A percentile compares a stretch with the other conserved stretches of the same genome.
phyloP scores from a whole-genome alignment of 2,888 invertebrate species.

The Eledone cirrhosa region DNA sequence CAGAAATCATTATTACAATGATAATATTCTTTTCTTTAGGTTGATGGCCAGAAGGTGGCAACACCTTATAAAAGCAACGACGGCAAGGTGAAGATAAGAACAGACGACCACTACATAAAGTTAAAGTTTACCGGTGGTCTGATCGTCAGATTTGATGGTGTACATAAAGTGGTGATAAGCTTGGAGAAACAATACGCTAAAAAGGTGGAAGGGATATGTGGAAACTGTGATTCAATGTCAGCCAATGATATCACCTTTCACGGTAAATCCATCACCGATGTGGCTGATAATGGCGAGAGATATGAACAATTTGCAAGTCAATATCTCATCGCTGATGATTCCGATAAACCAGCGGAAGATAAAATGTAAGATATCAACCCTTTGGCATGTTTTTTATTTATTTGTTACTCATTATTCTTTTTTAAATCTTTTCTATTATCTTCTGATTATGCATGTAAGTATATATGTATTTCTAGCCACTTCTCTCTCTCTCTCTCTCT shows the following conservation, averaged over 20 bases:
- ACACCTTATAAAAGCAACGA: slow-evolving; percentile 28
- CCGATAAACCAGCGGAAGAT: slow-evolving; percentile 33
- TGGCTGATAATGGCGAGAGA: slow-evolving; percentile 28
- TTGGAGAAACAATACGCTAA: slow-evolving; percentile 27
- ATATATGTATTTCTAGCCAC: background rate
- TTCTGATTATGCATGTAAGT: background rate
- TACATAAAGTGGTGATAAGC: slow-evolving; percentile 27
- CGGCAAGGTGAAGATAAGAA: slow-evolving; percentile 31
- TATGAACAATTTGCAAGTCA: slow-evolving; percentile 30
- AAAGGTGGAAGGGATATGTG: slow-evolving; percentile 33
- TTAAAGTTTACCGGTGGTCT: slow-evolving; percentile 34
- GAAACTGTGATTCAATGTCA: slow-evolving; percentile 34
- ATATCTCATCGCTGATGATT: slow-evolving; percentile 34
- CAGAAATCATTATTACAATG: no score
- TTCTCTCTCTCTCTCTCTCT: no score
- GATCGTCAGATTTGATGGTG: slow-evolving; percentile 33
- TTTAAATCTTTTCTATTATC: background rate
- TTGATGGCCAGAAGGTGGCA: slow-evolving; percentile 21
- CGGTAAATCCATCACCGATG: slow-evolving; percentile 27
- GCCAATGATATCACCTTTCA: slow-evolving; percentile 31
- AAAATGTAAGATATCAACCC: slow-evolving; percentile 31
- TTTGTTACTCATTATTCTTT: background rate
- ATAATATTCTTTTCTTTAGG: background rate
- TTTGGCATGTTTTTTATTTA: background rate
- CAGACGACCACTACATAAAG: slow-evolving; percentile 33